A percentile compares a stretch with the other conserved stretches of the same genome.
Conservation (phyloP, 2,797 vertebrate species). For the Ptychadena robeensis region DNA sequence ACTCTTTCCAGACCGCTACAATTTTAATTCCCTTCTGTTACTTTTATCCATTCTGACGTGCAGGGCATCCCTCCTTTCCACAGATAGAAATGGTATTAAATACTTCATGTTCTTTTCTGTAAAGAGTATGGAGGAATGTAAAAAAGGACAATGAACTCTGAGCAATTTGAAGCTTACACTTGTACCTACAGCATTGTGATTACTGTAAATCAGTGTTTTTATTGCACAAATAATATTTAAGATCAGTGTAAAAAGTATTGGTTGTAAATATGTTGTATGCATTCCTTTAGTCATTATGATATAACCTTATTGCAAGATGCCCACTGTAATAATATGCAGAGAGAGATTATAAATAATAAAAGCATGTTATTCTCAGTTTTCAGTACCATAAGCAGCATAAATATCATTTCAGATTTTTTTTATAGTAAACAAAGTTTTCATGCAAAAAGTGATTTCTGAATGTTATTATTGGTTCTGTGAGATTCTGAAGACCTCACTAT, state of each 20-base stretch:
- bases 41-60: neutral
- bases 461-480: too few species aligned
- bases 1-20: slow-evolving; percentile 12
- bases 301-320: neutral
- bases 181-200: neutral
- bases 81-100: neutral
- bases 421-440: too few species aligned
- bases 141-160: neutral
- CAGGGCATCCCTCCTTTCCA: neutral
- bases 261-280: neutral
- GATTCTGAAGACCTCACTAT: too few species aligned
- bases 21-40: neutral
- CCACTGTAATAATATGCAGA: too few species aligned
- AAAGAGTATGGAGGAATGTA: too few species aligned
- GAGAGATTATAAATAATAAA: too few species aligned
- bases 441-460: too few species aligned
- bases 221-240: neutral
- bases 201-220: neutral
- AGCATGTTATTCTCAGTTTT: too few species aligned
- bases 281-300: too few species aligned
- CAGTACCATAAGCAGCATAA: too few species aligned
- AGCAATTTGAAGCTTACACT: neutral
- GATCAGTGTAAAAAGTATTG: neutral
- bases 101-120: neutral
- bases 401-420: too few species aligned